phyloP scores from a whole-genome alignment of 2,113 vertebrate genomes.

The Pseudopipra pipra region DNA sequence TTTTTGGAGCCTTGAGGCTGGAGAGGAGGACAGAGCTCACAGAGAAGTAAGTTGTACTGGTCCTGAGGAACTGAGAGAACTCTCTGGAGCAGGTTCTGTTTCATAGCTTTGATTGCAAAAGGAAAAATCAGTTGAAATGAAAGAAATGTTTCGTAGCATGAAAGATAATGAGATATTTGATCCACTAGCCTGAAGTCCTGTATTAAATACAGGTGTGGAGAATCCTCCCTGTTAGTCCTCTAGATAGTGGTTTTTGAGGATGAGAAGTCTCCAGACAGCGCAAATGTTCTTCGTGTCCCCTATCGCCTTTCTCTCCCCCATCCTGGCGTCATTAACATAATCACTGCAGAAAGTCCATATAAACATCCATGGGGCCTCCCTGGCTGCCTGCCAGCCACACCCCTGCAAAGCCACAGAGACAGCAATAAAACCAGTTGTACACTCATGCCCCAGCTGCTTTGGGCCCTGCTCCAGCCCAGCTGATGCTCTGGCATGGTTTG shows the following conservation, averaged over 20 bases:
- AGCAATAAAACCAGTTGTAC: conserved; percentile 29
- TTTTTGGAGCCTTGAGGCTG: background rate
- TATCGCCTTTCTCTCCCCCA: background rate
- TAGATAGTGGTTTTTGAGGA: background rate
- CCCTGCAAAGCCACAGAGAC: conserved; percentile 35
- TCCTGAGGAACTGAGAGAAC: background rate
- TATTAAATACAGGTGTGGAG: background rate
- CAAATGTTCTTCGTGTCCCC: background rate
- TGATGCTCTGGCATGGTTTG: conserved; percentile 30
- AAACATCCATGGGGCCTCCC: background rate
- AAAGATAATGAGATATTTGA: background rate
- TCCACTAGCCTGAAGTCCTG: background rate
- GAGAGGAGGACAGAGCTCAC: background rate
- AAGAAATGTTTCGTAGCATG: background rate
- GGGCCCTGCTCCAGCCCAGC: conserved; percentile 44
- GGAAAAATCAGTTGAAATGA: background rate
- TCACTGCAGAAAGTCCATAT: background rate
- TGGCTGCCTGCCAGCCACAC: conserved; percentile 49
- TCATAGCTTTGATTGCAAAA: background rate
- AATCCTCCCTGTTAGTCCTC: background rate
- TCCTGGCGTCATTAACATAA: conserved; percentile 14
- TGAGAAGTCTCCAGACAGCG: background rate
- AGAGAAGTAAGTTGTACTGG: background rate
- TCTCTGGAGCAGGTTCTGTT: background rate
- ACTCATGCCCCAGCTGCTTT: conserved; percentile 32